phyloP scores from a whole-genome alignment of 2,797 vertebrate species.

The Oophaga sylvatica region DNA sequence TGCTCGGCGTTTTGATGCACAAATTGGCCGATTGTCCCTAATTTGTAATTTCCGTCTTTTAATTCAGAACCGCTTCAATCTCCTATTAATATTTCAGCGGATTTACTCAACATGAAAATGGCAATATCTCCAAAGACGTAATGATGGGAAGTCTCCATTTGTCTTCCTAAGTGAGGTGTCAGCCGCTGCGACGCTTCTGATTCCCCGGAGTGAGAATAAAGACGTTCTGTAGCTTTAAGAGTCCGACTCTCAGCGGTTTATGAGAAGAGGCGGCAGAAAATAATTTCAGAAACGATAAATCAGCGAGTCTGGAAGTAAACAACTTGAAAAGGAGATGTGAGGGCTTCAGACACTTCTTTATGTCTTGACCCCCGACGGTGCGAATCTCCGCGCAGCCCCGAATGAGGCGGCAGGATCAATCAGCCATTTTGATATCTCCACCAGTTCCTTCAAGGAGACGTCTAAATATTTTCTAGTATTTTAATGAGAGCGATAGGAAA shows the following conservation, averaged over 20 bases:
- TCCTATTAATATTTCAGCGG: constrained; percentile 55
- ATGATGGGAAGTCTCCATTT: constrained; percentile 40
- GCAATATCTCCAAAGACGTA: constrained; percentile 49
- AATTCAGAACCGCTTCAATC: constrained; percentile 55
- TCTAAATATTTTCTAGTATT: constrained; percentile 6
- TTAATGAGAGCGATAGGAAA: constrained; percentile 20
- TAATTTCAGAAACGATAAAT: constrained; percentile 3
- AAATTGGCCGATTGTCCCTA: constrained; percentile 41
- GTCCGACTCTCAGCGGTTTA: background rate
- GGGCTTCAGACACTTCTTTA: constrained; percentile 24
- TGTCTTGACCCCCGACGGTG: background rate
- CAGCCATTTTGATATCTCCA: constrained; percentile 9
- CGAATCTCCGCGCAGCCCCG: background rate
- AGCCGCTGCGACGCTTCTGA: background rate
- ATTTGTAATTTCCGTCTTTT: constrained; percentile 36
- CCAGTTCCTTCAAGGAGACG: background rate
- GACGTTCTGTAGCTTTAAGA: constrained; percentile 45
- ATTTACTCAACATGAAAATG: constrained; percentile 48
- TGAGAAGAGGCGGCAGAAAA: background rate
- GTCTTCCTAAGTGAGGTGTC: constrained; percentile 50
- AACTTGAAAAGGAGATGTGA: constrained; percentile 11
- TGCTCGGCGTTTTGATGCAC: constrained; percentile 41
- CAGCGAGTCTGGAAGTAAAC: background rate
- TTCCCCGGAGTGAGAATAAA: constrained; percentile 17
- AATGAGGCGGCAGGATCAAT: constrained; percentile 3